Evolutionary conservation across 2,113 vertebrate species (phyloP), one percentile per base, ranked within the genome.

Genomic region (Gobiocypris rarus): DNA sequence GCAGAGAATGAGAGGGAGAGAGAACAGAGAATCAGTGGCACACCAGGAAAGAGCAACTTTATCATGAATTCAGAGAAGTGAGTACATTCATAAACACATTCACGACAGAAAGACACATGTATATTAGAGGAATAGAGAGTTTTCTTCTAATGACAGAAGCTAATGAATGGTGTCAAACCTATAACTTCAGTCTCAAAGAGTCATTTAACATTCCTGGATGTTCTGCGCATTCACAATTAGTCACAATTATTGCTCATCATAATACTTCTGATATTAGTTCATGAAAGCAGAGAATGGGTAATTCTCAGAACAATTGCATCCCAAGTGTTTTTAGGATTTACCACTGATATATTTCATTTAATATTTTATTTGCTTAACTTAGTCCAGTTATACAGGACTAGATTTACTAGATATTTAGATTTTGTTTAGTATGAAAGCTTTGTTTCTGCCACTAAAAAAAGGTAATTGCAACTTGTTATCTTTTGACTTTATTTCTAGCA

Each of bases 1-100:
- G 28, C 15, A 31, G 26, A 58, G 15, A 73, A 58, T 8, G 28
- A 73, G 52, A 71, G 17, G 4, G 59, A 38, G 4, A n/a, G 56
- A 63, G n/a, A 31, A 52, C 3, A 80, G 15, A 56, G 34, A 59
- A 22, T 34, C 50, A 73, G 31, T 34, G 19, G 38, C 28, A 38
- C 14, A 34, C 17, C 13, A 54, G 28, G 13, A 45, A 48, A 63
- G 31, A 38, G 43, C n/a, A 45, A 34, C 43, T 67, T 48, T 19
- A 82, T 22, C 19, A 83, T 83, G 71, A 11, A 71, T 50, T 45
- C 70, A 34, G 82, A 75, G 34, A 73, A 45, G 82, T 83, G 70
- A 83, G 82, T 83, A 74, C n/a, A 45, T 56, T 4, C 19, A 17
- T 45, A 17, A 50, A 22, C 65, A 14, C 41, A 67, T 26, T 13